Evolutionary conservation across 2,113 vertebrate species (phyloP).

Genomic region (Cyphomyrus discorhynchus): DNA sequence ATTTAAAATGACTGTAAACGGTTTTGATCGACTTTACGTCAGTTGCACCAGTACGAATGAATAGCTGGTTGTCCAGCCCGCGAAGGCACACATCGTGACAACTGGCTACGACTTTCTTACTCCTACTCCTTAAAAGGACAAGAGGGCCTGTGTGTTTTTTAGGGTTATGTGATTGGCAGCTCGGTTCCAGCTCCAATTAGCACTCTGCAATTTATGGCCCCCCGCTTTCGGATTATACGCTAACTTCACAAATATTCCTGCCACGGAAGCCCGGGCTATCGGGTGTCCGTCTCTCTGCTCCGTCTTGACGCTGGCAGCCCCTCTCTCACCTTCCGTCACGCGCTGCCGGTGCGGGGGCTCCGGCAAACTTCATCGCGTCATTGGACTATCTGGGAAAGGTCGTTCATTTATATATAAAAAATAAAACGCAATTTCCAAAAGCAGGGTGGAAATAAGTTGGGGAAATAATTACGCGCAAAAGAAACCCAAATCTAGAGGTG

Average conservation of each 20-base stretch:
- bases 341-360: not conserved
- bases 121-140: constrained; percentile 76
- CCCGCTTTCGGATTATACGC: constrained; percentile 78
- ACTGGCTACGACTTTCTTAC: constrained; percentile 61
- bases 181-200: constrained; percentile 74
- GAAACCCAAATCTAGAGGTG: not conserved
- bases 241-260: constrained; percentile 82
- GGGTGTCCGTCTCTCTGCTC: constrained; percentile 62
- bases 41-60: constrained; percentile 21
- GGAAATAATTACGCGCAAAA: not conserved
- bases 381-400: not conserved
- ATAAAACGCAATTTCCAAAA: not conserved
- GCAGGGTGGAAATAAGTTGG: not conserved
- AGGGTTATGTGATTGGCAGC: constrained; percentile 68
- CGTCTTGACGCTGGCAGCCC: constrained; percentile 51
- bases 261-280: constrained; percentile 73
- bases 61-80: constrained; percentile 34
- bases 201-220: constrained; percentile 78
- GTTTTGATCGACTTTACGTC: constrained; percentile 37
- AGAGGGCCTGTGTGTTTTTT: constrained; percentile 71
- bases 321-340: not conserved
- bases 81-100: constrained; percentile 64
- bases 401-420: not conserved
- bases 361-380: not conserved
- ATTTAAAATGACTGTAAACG: constrained; percentile 24